These are phyloP conservation scores for Perca schrenkii DNA, from an alignment of 2,113 vertebrate genomes.

Conservation along the genomic window DNA sequence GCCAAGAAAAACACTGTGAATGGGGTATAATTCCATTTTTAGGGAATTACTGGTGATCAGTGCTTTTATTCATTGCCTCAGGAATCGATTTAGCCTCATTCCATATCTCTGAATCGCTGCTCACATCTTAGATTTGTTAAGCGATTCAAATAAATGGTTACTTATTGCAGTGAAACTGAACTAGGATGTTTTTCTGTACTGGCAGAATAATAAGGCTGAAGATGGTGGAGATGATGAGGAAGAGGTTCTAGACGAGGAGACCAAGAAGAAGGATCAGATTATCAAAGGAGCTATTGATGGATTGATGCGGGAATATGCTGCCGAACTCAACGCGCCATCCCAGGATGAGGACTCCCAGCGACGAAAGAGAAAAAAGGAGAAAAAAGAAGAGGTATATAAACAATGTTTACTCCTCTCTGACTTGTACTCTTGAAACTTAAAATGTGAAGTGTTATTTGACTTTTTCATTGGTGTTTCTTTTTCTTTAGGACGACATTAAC, in stretches of 20 bases:
- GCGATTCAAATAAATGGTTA: not conserved
- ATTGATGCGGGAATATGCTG: conserved; percentile 96
- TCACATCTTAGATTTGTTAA: not conserved
- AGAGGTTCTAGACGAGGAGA: conserved; percentile 97
- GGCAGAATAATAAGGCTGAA: conserved; percentile 88
- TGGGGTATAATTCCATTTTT: conserved; percentile 85
- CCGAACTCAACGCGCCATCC: conserved; percentile 95
- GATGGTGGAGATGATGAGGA: conserved; percentile 91
- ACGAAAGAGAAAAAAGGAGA: conserved; percentile 97
- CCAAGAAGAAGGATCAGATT: conserved; percentile 94
- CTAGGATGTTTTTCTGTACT: not conserved
- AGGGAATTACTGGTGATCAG: not conserved
- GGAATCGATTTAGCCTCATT: not conserved
- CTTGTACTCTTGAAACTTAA: not conserved
- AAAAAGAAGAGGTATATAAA: conserved; percentile 95
- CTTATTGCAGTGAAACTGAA: not conserved
- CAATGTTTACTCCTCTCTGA: not conserved
- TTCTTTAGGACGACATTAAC: conserved; percentile 95
- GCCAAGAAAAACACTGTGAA: conserved; percentile 95
- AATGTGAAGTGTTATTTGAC: not conserved
- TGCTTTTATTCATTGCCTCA: not conserved
- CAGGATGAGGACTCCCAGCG: conserved; percentile 95
- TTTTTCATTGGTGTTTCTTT: not conserved
- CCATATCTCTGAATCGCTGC: not conserved
- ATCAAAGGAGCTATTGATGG: conserved; percentile 97